These are phyloP conservation scores for Cnemophilus loriae DNA, from an alignment of 2,113 vertebrate species.

Conservation along the genomic window DNA sequence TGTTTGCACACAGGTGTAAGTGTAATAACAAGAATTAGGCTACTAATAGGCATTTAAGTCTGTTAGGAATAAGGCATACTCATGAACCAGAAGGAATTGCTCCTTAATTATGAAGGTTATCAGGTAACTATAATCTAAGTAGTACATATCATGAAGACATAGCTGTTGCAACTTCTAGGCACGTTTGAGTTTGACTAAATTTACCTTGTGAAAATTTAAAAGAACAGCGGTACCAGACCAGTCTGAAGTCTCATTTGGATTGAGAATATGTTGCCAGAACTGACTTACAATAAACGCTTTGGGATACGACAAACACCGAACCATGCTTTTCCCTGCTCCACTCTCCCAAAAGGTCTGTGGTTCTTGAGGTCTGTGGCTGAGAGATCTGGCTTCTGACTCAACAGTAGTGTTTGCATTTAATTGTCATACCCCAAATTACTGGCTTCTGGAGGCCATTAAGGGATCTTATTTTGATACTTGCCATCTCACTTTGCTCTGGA, in stretches of 20 bases:
- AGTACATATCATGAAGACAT: background rate
- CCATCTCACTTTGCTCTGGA: background rate
- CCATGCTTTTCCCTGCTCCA: background rate
- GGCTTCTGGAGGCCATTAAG: background rate
- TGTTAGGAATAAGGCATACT: background rate
- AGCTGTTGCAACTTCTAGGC: background rate
- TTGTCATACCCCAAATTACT: background rate
- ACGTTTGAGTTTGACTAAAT: background rate
- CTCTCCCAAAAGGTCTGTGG: background rate
- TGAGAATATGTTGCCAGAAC: background rate
- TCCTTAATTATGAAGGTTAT: background rate
- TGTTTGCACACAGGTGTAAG: background rate
- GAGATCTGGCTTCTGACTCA: background rate
- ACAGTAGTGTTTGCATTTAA: background rate
- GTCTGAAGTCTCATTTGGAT: background rate
- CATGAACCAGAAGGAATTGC: background rate
- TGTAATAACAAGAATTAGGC: background rate
- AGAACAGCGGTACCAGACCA: background rate
- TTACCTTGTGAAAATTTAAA: background rate
- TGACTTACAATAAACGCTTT: background rate
- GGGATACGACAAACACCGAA: fast-evolving
- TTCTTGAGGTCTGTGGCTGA: background rate
- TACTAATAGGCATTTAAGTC: background rate
- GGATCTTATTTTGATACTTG: background rate
- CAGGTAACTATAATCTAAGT: background rate